A percentile compares a stretch with the other conserved stretches of the same genome.
These are phyloP conservation scores for Heliangelus exortis DNA, from an alignment of 2,797 vertebrate genomes.

Conservation along the genomic window DNA sequence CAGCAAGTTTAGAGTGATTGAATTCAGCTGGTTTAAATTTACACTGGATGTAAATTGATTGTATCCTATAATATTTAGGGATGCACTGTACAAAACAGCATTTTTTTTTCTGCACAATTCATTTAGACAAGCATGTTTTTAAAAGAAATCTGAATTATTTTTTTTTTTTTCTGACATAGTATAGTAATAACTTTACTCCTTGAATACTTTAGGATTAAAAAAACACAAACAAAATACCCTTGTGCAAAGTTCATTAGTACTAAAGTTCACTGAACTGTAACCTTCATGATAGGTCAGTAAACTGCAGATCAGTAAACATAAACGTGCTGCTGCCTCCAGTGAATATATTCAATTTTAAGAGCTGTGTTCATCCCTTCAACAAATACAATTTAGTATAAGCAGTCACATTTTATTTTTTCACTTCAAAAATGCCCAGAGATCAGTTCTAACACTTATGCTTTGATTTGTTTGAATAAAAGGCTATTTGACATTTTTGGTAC, in stretches of 20 bases:
- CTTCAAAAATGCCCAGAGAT: background rate
- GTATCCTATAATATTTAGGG: background rate
- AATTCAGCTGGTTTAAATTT: background rate
- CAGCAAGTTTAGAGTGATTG: background rate
- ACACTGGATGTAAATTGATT: background rate
- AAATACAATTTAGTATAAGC: background rate
- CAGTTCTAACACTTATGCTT: background rate
- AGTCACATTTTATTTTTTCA: conserved; percentile 2
- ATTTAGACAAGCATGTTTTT: background rate
- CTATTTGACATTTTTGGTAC: background rate
- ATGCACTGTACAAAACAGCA: background rate
- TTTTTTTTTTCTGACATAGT: background rate
- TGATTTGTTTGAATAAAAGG: background rate
- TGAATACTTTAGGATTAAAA: background rate
- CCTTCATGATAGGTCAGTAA: conserved; percentile 1
- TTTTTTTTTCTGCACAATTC: background rate
- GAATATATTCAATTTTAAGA: background rate
- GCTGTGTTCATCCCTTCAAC: background rate
- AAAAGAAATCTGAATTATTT: background rate
- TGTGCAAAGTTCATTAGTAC: background rate
- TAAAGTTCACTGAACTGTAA: background rate
- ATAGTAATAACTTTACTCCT: background rate
- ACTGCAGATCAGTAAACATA: background rate
- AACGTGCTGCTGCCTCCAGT: background rate
- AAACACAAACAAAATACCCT: background rate